phyloP scores from a whole-genome alignment of 2,797 vertebrate species.

The Liasis olivaceus region DNA sequence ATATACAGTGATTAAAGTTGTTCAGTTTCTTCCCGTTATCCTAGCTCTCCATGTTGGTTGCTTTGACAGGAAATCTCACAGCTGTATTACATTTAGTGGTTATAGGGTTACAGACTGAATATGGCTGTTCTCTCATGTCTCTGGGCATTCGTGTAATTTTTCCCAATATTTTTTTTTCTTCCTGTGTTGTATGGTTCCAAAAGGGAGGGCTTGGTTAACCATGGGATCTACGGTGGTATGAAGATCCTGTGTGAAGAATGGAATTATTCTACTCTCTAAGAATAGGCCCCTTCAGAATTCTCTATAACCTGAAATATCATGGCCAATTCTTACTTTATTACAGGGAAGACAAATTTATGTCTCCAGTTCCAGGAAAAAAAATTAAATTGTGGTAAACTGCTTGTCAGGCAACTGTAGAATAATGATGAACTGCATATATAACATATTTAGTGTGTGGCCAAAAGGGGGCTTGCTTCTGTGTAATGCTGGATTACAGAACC shows the following conservation, averaged over 20 bases:
- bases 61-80: background rate
- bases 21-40: background rate
- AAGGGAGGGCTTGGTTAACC: background rate
- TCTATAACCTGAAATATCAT: background rate
- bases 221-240: background rate
- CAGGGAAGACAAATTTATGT: background rate
- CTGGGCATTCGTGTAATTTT: background rate
- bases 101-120: background rate
- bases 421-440: background rate
- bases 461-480: background rate
- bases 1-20: background rate
- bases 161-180: background rate
- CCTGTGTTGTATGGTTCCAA: background rate
- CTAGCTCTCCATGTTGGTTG: background rate
- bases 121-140: background rate
- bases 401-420: background rate
- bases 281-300: background rate
- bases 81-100: background rate
- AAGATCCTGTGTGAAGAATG: background rate
- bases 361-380: background rate
- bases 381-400: background rate
- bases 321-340: background rate
- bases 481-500: background rate
- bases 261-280: background rate
- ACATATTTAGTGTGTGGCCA: background rate